Conservation (phyloP, 2,113 vertebrate species). For the Ammodytes dubius region DNA sequence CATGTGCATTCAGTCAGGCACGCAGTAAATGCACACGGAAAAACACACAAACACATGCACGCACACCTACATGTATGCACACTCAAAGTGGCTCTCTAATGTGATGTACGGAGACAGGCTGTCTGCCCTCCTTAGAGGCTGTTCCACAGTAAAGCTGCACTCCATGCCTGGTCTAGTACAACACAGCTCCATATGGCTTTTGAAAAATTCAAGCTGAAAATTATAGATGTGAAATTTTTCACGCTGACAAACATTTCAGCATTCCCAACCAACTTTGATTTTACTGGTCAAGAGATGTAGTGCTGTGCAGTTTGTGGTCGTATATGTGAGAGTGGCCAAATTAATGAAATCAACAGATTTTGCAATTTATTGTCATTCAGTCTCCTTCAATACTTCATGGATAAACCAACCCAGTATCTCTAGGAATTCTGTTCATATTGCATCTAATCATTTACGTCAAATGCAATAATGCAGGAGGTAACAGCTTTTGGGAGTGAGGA, state of each 20-base stretch:
- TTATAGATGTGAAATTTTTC: slow-evolving; percentile 69
- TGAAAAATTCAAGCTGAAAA: slow-evolving; percentile 75
- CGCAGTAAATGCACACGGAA: slow-evolving; percentile 41
- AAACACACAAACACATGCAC: slow-evolving; percentile 14
- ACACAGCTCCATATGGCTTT: slow-evolving; percentile 71
- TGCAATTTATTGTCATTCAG: background rate
- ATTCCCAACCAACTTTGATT: slow-evolving; percentile 9
- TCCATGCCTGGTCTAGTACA: slow-evolving; percentile 38
- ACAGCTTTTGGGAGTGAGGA: background rate
- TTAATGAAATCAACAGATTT: background rate
- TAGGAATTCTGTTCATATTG: background rate
- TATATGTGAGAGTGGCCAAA: background rate
- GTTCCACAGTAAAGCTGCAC: slow-evolving; percentile 52
- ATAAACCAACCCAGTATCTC: background rate
- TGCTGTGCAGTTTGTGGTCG: background rate
- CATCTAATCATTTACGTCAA: background rate
- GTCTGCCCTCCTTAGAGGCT: slow-evolving; percentile 73
- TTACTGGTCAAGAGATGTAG: slow-evolving; percentile 13
- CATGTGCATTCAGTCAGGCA: slow-evolving; percentile 50
- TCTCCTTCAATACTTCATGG: background rate
- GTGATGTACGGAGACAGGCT: slow-evolving; percentile 73
- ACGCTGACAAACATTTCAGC: slow-evolving; percentile 54
- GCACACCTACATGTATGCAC: slow-evolving; percentile 47
- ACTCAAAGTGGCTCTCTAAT: slow-evolving; percentile 61
- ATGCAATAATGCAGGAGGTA: background rate